Evolutionary conservation across 2,797 vertebrate genomes (phyloP).

Genomic region (Percopsis omiscomaycus): DNA sequence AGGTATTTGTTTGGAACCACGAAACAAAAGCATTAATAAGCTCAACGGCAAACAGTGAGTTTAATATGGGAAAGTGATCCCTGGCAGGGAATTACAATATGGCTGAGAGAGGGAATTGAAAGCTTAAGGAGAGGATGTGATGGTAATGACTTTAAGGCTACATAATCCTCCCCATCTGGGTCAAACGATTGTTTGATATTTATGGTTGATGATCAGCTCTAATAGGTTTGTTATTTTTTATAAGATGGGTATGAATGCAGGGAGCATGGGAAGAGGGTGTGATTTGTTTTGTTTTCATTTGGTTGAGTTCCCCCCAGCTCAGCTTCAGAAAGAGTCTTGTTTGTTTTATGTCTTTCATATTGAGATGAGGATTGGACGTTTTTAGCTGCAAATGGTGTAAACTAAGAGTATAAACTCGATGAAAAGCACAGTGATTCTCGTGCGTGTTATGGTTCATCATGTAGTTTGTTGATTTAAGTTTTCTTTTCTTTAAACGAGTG

Average conservation of each 20-base stretch:
- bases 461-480: too few species aligned
- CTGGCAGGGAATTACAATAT: conserved; percentile 76
- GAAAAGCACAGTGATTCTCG: conserved; percentile 19
- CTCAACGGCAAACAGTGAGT: conserved; percentile 79
- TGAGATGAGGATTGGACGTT: not conserved
- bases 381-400: too few species aligned
- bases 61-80: conserved; percentile 87
- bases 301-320: conserved; percentile 55
- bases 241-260: conserved; percentile 69
- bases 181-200: conserved; percentile 82
- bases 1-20: conserved; percentile 72
- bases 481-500: too few species aligned
- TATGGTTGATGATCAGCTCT: conserved; percentile 84
- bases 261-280: conserved; percentile 59
- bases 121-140: conserved; percentile 91
- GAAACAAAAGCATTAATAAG: conserved; percentile 84
- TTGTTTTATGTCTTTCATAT: conserved; percentile 31
- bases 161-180: conserved; percentile 90
- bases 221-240: conserved; percentile 83
- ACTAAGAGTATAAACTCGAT: conserved; percentile 32
- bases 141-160: conserved; percentile 85
- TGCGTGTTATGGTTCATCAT: too few species aligned
- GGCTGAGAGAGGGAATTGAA: conserved; percentile 81
- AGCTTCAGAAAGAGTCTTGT: conserved; percentile 51
- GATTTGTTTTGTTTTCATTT: conserved; percentile 81